phyloP scores from a whole-genome alignment of 2,113 vertebrate species.

The Picathartes gymnocephalus region DNA sequence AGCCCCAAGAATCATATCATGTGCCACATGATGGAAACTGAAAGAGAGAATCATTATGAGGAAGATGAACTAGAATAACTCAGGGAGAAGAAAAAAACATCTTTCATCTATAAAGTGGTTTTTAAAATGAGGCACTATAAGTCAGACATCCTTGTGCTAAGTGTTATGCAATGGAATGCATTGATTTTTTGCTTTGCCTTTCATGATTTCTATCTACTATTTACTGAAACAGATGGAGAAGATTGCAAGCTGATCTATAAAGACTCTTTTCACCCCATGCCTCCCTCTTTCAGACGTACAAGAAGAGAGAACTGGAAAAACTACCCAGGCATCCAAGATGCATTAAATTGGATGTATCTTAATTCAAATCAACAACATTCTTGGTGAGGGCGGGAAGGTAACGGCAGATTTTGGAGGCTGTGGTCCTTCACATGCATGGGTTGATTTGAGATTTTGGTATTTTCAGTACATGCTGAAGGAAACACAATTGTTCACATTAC shows the following conservation, averaged over 20 bases:
- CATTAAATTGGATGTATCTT: background rate
- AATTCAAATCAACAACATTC: background rate
- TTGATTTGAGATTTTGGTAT: background rate
- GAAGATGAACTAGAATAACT: background rate
- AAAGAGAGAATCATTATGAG: background rate
- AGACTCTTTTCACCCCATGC: background rate
- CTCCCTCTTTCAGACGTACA: background rate
- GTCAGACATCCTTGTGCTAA: background rate
- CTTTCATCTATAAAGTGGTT: background rate
- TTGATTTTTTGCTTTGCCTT: slow-evolving; percentile 15
- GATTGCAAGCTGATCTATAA: background rate
- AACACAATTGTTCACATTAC: background rate
- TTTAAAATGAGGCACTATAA: background rate
- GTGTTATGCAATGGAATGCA: background rate
- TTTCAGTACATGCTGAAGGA: background rate
- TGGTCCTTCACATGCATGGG: background rate
- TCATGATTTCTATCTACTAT: slow-evolving; percentile 7
- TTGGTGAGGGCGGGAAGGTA: background rate
- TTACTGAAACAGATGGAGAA: slow-evolving; percentile 20
- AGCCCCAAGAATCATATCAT: background rate
- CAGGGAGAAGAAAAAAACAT: background rate
- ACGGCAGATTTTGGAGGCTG: background rate
- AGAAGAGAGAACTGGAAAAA: background rate
- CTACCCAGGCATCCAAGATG: background rate
- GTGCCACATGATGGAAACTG: background rate